Evolutionary conservation across 1,140 invertebrate species (phyloP).

Genomic region (Anadara kagoshimensis): DNA sequence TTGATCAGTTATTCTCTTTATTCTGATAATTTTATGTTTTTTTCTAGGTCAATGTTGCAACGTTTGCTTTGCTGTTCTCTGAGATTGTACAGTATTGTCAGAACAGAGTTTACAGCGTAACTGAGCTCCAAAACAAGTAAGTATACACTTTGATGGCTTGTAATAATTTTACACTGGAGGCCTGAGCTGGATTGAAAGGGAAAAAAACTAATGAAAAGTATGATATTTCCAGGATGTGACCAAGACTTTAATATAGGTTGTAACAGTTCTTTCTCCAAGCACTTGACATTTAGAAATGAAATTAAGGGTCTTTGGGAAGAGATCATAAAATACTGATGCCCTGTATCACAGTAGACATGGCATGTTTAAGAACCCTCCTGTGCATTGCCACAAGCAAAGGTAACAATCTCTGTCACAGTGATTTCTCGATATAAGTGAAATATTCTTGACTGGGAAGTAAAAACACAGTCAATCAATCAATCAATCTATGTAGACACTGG

Average conservation of each 20-base stretch:
- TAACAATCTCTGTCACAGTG: too few species aligned
- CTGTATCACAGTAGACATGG: too few species aligned
- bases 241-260: background rate
- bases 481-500: too few species aligned
- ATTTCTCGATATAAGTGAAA: too few species aligned
- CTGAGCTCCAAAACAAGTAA: conserved; percentile 95
- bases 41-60: conserved; percentile 83
- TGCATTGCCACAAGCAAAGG: too few species aligned
- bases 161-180: background rate
- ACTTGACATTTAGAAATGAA: background rate
- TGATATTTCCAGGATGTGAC: background rate
- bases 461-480: too few species aligned
- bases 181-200: too few species aligned
- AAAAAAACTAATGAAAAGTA: background rate
- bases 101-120: conserved; percentile 94
- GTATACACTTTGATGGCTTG: conserved; percentile 30
- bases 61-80: conserved; percentile 96
- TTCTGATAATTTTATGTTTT: background rate
- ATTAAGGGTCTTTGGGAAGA: background rate
- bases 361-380: too few species aligned
- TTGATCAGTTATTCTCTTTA: background rate
- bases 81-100: conserved; percentile 99
- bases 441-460: too few species aligned
- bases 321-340: background rate
- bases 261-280: background rate